Evolutionary conservation across 2,113 vertebrate genomes (phyloP), one percentile per base, ranked within the genome.

Genomic region (Corythornis cristatus): DNA sequence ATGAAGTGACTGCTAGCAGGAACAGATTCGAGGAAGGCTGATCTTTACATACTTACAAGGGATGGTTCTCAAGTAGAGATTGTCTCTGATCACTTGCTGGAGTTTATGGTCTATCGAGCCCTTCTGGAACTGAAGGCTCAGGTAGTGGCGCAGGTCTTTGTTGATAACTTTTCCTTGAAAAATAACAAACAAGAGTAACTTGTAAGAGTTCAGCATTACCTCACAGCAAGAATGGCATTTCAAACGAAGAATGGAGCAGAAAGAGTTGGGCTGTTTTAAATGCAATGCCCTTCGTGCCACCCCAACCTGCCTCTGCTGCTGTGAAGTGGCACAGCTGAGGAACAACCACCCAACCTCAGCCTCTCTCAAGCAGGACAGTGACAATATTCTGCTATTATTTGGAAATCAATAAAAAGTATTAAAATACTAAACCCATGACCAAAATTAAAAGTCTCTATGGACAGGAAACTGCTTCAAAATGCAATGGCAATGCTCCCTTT

Each of bases 71-170:
- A 99, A 96, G 97, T 99, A 99, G 91, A 99, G 98, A 97, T 99
- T 99, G 97, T 99, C 99, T 97, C 99, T 98, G 97, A 99, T 99
- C 95, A 99, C 99, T 98, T 99, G 99, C 98, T 99, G 99, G 29
- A 99, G 98, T 95, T 99, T 99, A 90, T 99, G 99, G 97, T 99
- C 99, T 97, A 99, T 94, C 1, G 99, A 99, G 93, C 99, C 99
- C 94, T 99, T 99, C 98, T 99, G 99, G 97, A 99, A 99, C 97
- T 99, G 99, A 93, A 99, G 98, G 95, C 99, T 99, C 98, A 99
- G 97, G 97, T 99, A 99, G 97, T 99, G 99, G 58, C 98, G 98
- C 96, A 99, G 96, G 96, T 99, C 99, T 80, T 99, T 98, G 96
- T 99, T 99, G 97, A 99, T 98, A 94, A 99, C 99, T 97, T 99